Evolutionary conservation across 2,888 invertebrate species (phyloP).

Genomic region (Chymomyza caudatula): DNA sequence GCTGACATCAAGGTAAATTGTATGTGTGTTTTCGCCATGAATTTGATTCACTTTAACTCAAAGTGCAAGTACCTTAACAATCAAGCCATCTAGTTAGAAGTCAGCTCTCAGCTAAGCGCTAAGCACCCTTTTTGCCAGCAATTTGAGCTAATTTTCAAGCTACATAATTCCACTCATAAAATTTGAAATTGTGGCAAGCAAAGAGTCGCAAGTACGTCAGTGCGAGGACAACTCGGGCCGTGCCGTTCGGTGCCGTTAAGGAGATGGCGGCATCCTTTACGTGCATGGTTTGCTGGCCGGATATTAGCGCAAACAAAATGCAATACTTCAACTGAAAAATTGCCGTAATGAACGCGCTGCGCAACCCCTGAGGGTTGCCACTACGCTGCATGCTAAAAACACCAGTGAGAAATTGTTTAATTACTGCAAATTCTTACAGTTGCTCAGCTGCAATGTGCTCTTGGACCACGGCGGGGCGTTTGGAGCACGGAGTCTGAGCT

Average conservation of each 20-base stretch:
- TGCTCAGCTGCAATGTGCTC: slow-evolving; percentile 11
- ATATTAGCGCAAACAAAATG: slow-evolving; percentile 72
- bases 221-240: neutral
- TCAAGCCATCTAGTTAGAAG: neutral
- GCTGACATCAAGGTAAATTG: neutral
- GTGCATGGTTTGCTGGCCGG: slow-evolving; percentile 36
- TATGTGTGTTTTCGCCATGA: neutral
- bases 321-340: slow-evolving; percentile 72
- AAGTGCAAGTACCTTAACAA: neutral
- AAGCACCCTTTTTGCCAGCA: slow-evolving; percentile 32
- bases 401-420: slow-evolving; percentile 63
- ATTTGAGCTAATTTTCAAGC: slow-evolving; percentile 59
- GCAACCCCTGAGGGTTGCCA: neutral
- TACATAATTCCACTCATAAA: slow-evolving; percentile 57
- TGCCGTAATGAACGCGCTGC: slow-evolving; percentile 64
- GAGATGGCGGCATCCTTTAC: neutral
- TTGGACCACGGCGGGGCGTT: neutral
- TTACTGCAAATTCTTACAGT: slow-evolving; percentile 69
- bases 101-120: neutral
- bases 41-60: neutral
- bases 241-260: neutral
- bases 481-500: neutral
- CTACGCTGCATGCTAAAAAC: slow-evolving; percentile 7
- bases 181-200: slow-evolving; percentile 14
- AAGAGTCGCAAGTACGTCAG: neutral